Evolutionary conservation across 2,113 vertebrate genomes (phyloP).

Genomic region (Neomonachus schauinslandi): DNA sequence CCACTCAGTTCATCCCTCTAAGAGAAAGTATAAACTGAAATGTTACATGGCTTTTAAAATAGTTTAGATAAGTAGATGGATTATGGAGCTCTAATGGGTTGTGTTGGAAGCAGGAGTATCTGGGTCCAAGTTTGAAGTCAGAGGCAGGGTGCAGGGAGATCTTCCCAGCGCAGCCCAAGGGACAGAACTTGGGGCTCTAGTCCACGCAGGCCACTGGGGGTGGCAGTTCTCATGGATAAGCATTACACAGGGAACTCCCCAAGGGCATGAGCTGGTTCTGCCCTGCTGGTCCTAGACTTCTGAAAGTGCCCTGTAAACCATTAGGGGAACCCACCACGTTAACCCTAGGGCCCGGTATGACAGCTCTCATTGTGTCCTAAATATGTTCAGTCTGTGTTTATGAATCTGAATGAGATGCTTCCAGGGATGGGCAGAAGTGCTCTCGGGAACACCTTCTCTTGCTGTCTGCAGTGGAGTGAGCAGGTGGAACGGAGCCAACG

Average conservation of each 20-base stretch:
- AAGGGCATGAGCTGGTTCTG: neutral
- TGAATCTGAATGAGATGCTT: neutral
- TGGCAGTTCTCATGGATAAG: neutral
- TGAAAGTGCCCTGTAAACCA: neutral
- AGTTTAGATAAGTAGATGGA: constrained; percentile 2
- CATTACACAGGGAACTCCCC: neutral
- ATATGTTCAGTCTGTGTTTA: neutral
- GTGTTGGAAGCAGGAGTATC: neutral
- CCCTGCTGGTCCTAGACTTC: neutral
- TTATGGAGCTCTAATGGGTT: neutral
- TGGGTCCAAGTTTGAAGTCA: neutral
- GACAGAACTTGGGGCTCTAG: neutral
- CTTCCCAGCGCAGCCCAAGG: neutral
- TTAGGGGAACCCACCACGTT: neutral
- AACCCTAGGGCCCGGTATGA: no score
- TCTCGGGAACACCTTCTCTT: neutral
- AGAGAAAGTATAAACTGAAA: constrained; percentile 10
- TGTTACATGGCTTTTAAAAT: neutral
- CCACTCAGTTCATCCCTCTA: neutral
- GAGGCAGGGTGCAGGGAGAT: neutral
- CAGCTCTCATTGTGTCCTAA: neutral
- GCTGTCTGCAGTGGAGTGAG: neutral
- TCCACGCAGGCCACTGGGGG: neutral
- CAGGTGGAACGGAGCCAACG: accelerated
- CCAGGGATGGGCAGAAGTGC: neutral